phyloP scores from a whole-genome alignment of 1,140 invertebrate genomes.

The Melanaphis sacchari region DNA sequence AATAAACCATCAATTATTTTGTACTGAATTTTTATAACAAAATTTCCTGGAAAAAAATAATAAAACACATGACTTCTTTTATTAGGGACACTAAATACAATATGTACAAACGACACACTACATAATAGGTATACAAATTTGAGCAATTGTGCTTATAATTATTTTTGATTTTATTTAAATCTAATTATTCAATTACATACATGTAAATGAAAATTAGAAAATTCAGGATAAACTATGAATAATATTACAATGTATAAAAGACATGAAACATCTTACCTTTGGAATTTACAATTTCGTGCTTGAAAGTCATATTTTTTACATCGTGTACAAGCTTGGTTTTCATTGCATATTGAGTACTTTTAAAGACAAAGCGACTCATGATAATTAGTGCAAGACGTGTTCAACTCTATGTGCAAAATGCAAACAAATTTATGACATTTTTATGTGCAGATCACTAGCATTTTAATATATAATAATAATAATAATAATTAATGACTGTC shows the following conservation, averaged over 20 bases:
- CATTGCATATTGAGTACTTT: neutral
- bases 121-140: neutral
- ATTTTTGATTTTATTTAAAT: no score
- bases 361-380: neutral
- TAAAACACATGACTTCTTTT: neutral
- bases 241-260: neutral
- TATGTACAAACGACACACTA: neutral
- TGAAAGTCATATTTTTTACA: neutral
- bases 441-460: neutral
- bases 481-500: no score
- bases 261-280: neutral
- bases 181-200: neutral
- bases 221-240: neutral
- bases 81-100: neutral
- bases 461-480: neutral
- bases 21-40: constrained; percentile 31
- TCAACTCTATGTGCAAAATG: neutral
- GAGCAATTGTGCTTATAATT: neutral
- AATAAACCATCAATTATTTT: constrained; percentile 38
- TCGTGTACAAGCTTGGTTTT: constrained; percentile 12
- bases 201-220: neutral
- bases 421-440: neutral
- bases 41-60: constrained; percentile 32
- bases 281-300: neutral
- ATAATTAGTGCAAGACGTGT: neutral